phyloP scores from a whole-genome alignment of 2,888 invertebrate genomes.

The Agonopterix arenella region DNA sequence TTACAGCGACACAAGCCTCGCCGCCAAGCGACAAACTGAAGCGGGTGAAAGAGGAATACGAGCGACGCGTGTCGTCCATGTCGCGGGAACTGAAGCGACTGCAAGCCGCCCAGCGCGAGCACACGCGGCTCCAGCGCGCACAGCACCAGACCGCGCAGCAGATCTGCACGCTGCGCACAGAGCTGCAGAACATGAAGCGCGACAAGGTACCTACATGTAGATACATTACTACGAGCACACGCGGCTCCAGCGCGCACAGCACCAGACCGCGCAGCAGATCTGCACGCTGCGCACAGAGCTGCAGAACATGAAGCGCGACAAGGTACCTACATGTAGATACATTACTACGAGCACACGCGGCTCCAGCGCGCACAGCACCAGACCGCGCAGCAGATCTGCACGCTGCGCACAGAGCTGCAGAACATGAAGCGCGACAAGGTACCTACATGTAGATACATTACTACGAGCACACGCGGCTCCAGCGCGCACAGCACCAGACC shows the following conservation, averaged over 20 bases:
- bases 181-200: constrained; percentile 91
- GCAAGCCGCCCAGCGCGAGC: constrained; percentile 92
- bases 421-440: constrained; percentile 95
- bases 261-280: constrained; percentile 94
- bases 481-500: constrained; percentile 91
- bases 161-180: constrained; percentile 84
- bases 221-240: constrained; percentile 86
- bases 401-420: constrained; percentile 86
- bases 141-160: constrained; percentile 95
- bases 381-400: constrained; percentile 92
- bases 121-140: constrained; percentile 88
- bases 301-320: constrained; percentile 91
- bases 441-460: background rate
- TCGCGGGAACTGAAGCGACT: constrained; percentile 90
- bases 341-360: constrained; percentile 87
- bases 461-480: constrained; percentile 90
- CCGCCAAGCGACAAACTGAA: constrained; percentile 84
- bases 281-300: constrained; percentile 87
- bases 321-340: constrained; percentile 70
- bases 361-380: constrained; percentile 90
- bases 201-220: constrained; percentile 82
- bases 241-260: constrained; percentile 87
- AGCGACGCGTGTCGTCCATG: constrained; percentile 88
- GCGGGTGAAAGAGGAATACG: constrained; percentile 92
- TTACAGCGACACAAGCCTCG: constrained; percentile 62